phyloP scores from a whole-genome alignment of 2,888 invertebrate genomes.

The Gerosis bhagava region DNA sequence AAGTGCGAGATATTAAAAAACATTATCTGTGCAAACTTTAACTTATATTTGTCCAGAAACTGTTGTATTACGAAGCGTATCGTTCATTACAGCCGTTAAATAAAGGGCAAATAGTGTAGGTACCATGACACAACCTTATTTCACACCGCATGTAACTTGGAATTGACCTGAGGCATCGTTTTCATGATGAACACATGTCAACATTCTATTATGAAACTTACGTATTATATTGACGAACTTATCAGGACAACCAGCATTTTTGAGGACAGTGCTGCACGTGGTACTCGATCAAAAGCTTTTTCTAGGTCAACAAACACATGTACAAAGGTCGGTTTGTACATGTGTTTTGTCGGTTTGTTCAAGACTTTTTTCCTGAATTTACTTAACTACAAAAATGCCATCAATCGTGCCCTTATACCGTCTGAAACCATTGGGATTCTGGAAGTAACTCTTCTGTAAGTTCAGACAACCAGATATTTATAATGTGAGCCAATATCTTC shows the following conservation, averaged over 20 bases:
- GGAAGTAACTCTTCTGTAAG: conserved; percentile 13
- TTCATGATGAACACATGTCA: not conserved
- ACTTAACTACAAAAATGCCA: conserved; percentile 26
- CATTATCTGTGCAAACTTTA: not conserved
- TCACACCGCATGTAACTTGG: conserved; percentile 9
- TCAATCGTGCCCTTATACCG: conserved; percentile 25
- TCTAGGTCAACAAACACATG: conserved; percentile 5
- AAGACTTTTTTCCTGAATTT: conserved; percentile 16
- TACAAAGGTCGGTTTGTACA: conserved; percentile 2
- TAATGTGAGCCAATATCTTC: conserved; percentile 1
- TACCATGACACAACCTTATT: conserved; percentile 25
- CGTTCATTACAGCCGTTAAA: conserved; percentile 9
- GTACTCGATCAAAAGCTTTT: conserved; percentile 12
- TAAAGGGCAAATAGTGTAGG: conserved; percentile 29
- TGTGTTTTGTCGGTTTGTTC: no score
- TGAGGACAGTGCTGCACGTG: not conserved
- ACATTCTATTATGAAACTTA: conserved; percentile 10
- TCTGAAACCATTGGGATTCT: conserved; percentile 25
- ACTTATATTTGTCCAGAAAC: not conserved
- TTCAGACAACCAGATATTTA: conserved; percentile 6
- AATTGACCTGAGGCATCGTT: not conserved
- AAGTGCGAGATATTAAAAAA: not conserved
- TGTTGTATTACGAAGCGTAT: not conserved
- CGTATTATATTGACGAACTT: conserved; percentile 1
- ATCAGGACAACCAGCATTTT: conserved; percentile 1